phyloP scores from a whole-genome alignment of 2,113 vertebrate species.

The Phalacrocorax carbo region DNA sequence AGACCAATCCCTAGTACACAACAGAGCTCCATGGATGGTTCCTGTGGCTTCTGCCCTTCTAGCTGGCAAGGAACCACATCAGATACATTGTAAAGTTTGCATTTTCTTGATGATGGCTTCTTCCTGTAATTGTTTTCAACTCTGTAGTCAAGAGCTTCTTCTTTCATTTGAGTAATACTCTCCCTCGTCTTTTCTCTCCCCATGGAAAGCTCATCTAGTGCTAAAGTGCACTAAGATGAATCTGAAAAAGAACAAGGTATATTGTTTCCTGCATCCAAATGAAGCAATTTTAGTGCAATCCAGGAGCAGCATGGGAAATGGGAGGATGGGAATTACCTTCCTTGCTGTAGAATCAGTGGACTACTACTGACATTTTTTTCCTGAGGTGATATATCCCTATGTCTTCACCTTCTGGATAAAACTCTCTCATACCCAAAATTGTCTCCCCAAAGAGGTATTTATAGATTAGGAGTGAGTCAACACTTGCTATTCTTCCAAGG shows the following conservation, averaged over 20 bases:
- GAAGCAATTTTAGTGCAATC: background rate
- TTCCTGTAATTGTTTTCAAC: background rate
- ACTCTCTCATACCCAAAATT: background rate
- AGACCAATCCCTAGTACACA: background rate
- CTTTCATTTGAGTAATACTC: background rate
- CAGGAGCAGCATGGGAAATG: background rate
- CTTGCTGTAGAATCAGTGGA: background rate
- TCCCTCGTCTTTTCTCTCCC: background rate
- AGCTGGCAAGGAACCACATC: background rate
- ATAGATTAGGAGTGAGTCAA: background rate
- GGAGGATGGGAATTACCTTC: background rate
- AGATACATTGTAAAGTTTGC: background rate
- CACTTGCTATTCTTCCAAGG: background rate
- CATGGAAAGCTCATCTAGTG: background rate
- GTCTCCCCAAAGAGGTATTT: background rate
- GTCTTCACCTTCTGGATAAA: background rate
- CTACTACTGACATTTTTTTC: background rate
- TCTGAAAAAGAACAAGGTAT: background rate
- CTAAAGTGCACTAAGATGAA: background rate
- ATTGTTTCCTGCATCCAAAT: background rate
- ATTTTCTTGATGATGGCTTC: background rate
- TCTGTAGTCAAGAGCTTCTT: rapidly evolving
- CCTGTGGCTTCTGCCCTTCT: background rate
- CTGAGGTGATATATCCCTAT: background rate
- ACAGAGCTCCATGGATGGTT: background rate